Evolutionary conservation across 2,797 vertebrate species (phyloP), one percentile per base, ranked within the genome.

Genomic region (Pantherophis vulpinus): DNA sequence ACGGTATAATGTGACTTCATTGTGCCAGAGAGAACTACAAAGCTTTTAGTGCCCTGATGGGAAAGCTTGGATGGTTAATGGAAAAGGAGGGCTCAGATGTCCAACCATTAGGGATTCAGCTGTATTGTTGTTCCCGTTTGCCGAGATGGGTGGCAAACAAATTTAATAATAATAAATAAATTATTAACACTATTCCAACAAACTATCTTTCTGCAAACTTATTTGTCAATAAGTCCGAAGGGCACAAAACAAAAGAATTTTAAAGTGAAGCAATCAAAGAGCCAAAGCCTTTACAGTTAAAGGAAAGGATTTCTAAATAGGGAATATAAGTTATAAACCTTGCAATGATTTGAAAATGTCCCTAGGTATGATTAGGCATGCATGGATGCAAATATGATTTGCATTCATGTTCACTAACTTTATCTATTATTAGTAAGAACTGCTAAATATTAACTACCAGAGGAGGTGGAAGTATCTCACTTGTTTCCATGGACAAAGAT

Each of bases 361-460:
- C 74, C 93, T 95, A 88, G 42, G 37, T 94, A 74, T 93, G 79
- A 92, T 95, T 94, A 91, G 93, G 91, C 37, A 95, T 95, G 93
- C 18, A 54, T 18, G 42, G 92, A 61, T 83, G 87, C 13, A 55
- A 13, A 29, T 59, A 12, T 56, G 61, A 60, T n/a, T 55, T 54
- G 37, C 6, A 87, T 29, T 18, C 54, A 87, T 14, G 27, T 61
- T 42, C 54, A 7, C 60, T 42, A 70, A 20, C 7, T 16, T 58
- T 94, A 94, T 25, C 79, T 12, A 55, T 61, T 79, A 83, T 11
- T 6, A 59, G 27, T 87, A 88, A 83, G 27, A 61, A 37, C 10
- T 79, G 42, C 86, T 87, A 10, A 90, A 54, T 5, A 16, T 74
- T 87, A 55, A 16, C 56, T 23, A 42, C 37, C 60, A 54, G 42